Percentiles rank a stretch among this genome's conserved stretches.
Conservation (phyloP, 2,888 invertebrate species). For the Andrena flavipes region DNA sequence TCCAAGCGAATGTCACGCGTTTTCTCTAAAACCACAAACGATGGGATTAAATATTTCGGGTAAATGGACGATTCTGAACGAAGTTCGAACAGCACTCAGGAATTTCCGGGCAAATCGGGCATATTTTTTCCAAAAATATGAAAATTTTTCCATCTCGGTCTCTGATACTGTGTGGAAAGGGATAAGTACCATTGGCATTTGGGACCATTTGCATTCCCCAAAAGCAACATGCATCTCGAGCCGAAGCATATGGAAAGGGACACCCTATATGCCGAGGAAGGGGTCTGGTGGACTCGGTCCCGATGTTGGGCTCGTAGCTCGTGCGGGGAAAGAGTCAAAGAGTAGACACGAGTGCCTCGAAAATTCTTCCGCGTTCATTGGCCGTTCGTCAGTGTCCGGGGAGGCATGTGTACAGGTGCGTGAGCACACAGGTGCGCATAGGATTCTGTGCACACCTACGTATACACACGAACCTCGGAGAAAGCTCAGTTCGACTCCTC, state of each 20-base stretch:
- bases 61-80: neutral
- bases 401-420: constrained; percentile 6
- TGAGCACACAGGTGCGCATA: constrained; percentile 34
- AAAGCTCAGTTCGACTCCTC: constrained; percentile 77
- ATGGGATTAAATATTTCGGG: neutral
- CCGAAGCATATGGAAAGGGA: neutral
- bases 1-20: constrained; percentile 17
- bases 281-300: constrained; percentile 20
- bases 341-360: constrained; percentile 56
- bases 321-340: constrained; percentile 45
- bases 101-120: neutral
- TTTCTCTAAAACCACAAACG: constrained; percentile 14
- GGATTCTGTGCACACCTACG: constrained; percentile 27
- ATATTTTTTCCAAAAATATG: neutral
- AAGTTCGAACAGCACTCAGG: neutral
- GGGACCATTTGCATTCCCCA: too few species aligned
- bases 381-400: constrained; percentile 66
- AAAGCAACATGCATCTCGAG: neutral
- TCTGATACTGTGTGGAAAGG: neutral
- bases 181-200: too few species aligned
- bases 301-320: constrained; percentile 23
- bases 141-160: neutral
- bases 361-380: constrained; percentile 81
- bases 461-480: constrained; percentile 66
- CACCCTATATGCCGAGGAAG: constrained; percentile 16